Evolutionary conservation across 2,888 invertebrate species (phyloP), one percentile per base, ranked within the genome.

Genomic region (Euclidia mi): DNA sequence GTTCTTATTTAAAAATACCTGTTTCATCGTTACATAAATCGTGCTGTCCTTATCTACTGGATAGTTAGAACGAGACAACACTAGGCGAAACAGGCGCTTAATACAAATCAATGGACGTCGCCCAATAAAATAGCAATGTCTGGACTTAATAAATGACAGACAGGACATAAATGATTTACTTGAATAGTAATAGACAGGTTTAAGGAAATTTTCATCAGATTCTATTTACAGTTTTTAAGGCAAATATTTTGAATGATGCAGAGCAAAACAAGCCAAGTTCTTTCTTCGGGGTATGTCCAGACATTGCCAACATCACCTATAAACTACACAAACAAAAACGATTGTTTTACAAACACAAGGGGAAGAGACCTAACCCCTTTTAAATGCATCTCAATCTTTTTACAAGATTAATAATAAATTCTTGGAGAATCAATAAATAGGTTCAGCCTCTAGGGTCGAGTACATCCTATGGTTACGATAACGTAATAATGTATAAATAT

Each of bases 321-420:
- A 57, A 53, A 60, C 52, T 52, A 43, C 38, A 57, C 35, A 57
- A 45, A 69, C 35, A 57, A 62, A 68, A 56, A 34, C 44, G 28
- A 42, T 41, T 12, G 38, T 47, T 57, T 63, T 38, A 31, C 10
- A 56, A 67, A 53, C 32, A 51, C 40, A 55, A 56, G 40, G 47
- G 47, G 46, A 63, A 74, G 40, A 55, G 2, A 29, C 9, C 2
- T 41, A 62, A 58, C 51, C 35, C 56, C 60, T 44, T 48, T 52
- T 57, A 74, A 73, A 73, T 63, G 50, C 56, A 56, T 65, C 40
- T 37, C 52, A 62, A 72, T 40, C 65, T 73, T 71, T 56, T 49
- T 56, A 52, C 58, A 68, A 73, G 63, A 72, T 70, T 70, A 50
- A 76, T 66, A 69, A 65, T 66, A 65, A 65, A 41, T 51, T 71